Conservation (phyloP, 2,797 vertebrate genomes). For the Crypturellus tataupa region DNA sequence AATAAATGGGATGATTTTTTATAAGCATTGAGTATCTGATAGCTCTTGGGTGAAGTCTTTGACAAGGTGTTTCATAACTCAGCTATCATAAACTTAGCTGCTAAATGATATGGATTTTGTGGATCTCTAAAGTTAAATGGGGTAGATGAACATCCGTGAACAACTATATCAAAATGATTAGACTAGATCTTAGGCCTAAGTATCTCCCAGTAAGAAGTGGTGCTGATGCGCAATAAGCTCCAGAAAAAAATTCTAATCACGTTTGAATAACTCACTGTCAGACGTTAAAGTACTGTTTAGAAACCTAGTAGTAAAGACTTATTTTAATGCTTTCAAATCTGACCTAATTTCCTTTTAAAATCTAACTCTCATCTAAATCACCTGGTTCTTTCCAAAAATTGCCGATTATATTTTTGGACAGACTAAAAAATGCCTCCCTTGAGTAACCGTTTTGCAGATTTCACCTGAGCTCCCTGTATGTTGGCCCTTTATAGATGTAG, state of each 20-base stretch:
- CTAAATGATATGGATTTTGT: background rate
- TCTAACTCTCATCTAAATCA: background rate
- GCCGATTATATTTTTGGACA: background rate
- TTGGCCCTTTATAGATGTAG: background rate
- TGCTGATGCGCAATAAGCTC: background rate
- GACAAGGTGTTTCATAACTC: background rate
- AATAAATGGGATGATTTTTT: background rate
- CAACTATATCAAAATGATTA: background rate
- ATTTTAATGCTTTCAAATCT: background rate
- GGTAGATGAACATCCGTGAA: background rate
- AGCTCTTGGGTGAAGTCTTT: background rate
- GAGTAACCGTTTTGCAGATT: background rate
- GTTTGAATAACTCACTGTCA: background rate
- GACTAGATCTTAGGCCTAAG: background rate
- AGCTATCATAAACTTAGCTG: background rate
- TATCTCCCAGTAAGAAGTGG: background rate
- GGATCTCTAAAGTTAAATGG: background rate
- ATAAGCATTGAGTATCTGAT: background rate
- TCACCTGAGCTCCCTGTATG: background rate
- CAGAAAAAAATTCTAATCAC: fast-evolving
- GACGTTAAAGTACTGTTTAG: background rate
- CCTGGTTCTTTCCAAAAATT: background rate
- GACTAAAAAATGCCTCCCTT: background rate
- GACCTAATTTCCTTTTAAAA: no score
- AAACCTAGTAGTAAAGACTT: background rate